Base-by-base conservation (phyloP, 2,888 invertebrate species). In the Watsonalla cultraria region DNA sequence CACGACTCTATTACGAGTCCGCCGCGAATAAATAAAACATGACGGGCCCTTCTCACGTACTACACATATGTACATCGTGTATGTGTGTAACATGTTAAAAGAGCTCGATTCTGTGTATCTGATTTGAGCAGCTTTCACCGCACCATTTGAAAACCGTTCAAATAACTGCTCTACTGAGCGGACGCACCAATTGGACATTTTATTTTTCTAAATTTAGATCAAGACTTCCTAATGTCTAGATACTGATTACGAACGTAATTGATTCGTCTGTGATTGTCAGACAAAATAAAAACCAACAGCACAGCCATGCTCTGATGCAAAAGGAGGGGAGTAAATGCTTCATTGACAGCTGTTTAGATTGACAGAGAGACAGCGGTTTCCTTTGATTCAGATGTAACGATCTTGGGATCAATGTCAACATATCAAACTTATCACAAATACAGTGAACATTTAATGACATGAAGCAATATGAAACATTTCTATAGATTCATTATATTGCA, bases 1-100 rank as follows among this genome's bases (percentile, higher is more conserved):
- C 89, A 89, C 89, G 87, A 87, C 90, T 90, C 89, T 90, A 90
- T 90, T 90, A 89, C 87, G 74, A 83, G 83, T 84, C 81, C 77
- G 80, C 81, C 75, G 84, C 84, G 80, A 84, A 90, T 90, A 90
- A 90, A 90, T 90, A 90, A 90, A 90, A 90, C 90, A 90, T 90
- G 90, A 88, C 80, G 88, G 79, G 85, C 88, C 87, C 86, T 89
- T 88, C 87, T 86, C 88, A 86, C 86, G 82, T 84, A 49, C 49
- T 39, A 83, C 82, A 75, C 76, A 74, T 78, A 80, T 78, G 71
- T 74, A 74, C 74, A 75, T 66, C 76, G 76, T 74, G 78, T 76
- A 76, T 75, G 78, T 76, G 76, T 79, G 76, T 74, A 78, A 81
- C 79, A 84, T 85, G 86, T 82, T 84, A 85, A 83, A 86, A 82